These are phyloP conservation scores for Leptogaster cylindrica DNA, from an alignment of 2,888 invertebrate genomes.

Conservation along the genomic window DNA sequence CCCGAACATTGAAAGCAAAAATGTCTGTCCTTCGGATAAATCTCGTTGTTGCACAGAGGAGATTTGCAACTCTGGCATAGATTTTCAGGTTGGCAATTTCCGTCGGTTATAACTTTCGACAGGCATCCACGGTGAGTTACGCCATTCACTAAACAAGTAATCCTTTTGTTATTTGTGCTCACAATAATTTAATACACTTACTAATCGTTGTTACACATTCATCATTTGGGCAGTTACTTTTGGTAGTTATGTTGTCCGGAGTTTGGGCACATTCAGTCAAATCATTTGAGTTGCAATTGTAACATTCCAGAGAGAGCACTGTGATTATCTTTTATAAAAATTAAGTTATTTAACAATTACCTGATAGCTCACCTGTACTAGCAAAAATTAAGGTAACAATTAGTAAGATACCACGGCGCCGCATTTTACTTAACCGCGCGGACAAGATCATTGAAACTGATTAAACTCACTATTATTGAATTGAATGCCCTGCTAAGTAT, in stretches of 20 bases:
- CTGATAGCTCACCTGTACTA: neutral
- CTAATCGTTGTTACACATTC: neutral
- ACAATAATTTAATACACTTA: no score
- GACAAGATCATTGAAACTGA: no score
- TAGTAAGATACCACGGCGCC: neutral
- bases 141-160: neutral
- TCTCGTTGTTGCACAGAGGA: neutral
- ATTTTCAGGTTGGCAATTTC: neutral
- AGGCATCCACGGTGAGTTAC: neutral
- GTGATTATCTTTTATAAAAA: no score
- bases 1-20: constrained; percentile 14
- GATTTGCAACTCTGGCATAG: neutral
- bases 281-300: constrained; percentile 56
- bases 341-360: neutral
- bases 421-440: no score
- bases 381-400: neutral
- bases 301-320: constrained; percentile 50
- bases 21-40: constrained; percentile 2
- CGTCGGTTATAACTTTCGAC: neutral
- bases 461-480: no score
- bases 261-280: constrained; percentile 53
- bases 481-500: no score
- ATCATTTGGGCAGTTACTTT: neutral
- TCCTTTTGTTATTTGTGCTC: no score
- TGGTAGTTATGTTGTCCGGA: constrained; percentile 48